These are phyloP conservation scores for Thymelicus acteon DNA, from an alignment of 2,888 invertebrate species.

Conservation along the genomic window DNA sequence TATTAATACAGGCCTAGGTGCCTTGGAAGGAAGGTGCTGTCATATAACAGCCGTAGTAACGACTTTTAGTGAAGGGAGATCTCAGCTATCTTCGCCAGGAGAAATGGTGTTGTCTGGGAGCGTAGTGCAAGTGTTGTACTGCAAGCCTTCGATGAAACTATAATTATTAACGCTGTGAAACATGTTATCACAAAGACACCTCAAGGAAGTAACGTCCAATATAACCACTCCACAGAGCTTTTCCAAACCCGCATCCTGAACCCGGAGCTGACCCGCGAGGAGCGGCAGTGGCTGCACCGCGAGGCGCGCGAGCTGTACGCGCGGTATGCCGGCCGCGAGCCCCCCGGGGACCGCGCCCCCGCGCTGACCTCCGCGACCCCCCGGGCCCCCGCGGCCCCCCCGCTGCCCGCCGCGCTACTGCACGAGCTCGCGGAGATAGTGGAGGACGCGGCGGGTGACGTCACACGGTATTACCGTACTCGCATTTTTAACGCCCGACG, in stretches of 20 bases:
- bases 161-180: no score
- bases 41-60: no score
- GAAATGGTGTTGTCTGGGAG: no score
- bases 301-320: constrained; percentile 88
- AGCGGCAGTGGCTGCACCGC: constrained; percentile 86
- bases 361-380: constrained; percentile 71
- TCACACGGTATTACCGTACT: constrained; percentile 37
- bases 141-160: no score
- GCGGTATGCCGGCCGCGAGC: constrained; percentile 80
- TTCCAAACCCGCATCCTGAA: constrained; percentile 91
- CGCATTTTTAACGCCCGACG: not conserved
- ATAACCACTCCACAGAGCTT: constrained; percentile 85
- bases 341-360: constrained; percentile 59
- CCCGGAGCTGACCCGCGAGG: constrained; percentile 88
- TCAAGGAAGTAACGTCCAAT: no score
- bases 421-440: constrained; percentile 82
- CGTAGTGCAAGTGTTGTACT: no score
- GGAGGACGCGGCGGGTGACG: constrained; percentile 81
- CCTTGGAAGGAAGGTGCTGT: no score
- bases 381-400: not conserved
- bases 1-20: no score
- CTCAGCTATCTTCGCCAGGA: no score
- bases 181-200: no score
- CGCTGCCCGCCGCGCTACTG: constrained; percentile 84
- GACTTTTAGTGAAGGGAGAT: no score